These are phyloP conservation scores for Macrobrachium nipponense DNA, from an alignment of 1,140 invertebrate genomes.

Conservation along the genomic window DNA sequence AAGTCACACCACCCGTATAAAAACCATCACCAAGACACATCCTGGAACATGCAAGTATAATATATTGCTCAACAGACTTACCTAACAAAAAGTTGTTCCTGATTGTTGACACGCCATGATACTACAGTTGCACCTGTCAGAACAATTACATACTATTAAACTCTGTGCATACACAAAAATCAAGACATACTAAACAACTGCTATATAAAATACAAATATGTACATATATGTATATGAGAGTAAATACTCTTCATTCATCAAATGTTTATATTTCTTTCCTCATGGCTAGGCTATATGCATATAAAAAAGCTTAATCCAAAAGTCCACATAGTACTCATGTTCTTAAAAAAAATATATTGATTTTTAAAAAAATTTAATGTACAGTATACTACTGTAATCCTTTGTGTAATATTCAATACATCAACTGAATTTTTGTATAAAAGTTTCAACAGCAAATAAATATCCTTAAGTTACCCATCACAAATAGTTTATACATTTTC, in stretches of 20 bases:
- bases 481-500: neutral
- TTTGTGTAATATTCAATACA: too few relatives aligned
- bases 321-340: too few relatives aligned
- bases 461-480: neutral
- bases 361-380: too few relatives aligned
- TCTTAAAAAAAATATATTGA: too few relatives aligned
- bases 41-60: neutral
- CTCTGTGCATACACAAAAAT: neutral
- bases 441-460: neutral
- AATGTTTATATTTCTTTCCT: too few relatives aligned
- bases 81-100: slow-evolving; percentile 94
- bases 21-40: slow-evolving; percentile 17
- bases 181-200: neutral
- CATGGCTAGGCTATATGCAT: too few relatives aligned
- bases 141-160: slow-evolving; percentile 53
- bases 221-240: too few relatives aligned
- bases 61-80: slow-evolving; percentile 70
- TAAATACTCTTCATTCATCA: too few relatives aligned
- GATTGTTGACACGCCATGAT: slow-evolving; percentile 94
- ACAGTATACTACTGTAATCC: too few relatives aligned
- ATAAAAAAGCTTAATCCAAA: too few relatives aligned
- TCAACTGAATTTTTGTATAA: too few relatives aligned
- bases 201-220: neutral
- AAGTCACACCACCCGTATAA: neutral
- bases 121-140: slow-evolving; percentile 90